Conservation (phyloP, 2,113 vertebrate genomes). For the Lepus americanus region DNA sequence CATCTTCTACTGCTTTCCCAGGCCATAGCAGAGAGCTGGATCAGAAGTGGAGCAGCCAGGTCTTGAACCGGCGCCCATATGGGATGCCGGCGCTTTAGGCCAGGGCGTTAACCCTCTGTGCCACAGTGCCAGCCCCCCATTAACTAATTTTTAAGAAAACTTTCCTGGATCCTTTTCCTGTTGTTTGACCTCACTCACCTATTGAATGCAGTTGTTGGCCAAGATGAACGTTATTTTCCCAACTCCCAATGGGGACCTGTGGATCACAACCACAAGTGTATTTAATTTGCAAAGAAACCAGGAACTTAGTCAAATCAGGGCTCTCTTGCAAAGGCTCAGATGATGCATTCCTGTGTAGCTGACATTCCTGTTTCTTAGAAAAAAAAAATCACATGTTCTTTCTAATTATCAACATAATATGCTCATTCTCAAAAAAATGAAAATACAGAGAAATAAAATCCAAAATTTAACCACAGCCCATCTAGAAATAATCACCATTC, state of each 20-base stretch:
- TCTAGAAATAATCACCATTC: background rate
- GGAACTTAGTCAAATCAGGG: background rate
- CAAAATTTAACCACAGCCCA: background rate
- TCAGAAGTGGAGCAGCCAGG: too few relatives aligned
- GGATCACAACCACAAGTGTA: background rate
- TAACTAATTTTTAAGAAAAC: background rate
- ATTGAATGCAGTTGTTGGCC: background rate
- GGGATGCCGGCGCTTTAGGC: too few relatives aligned
- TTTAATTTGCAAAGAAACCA: background rate
- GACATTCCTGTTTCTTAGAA: background rate
- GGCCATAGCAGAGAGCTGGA: too few relatives aligned
- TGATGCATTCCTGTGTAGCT: background rate
- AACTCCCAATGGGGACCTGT: background rate
- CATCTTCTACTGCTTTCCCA: too few relatives aligned
- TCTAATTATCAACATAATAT: background rate
- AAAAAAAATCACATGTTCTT: background rate
- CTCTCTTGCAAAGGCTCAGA: background rate
- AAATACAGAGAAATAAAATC: background rate
- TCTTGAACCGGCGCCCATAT: too few relatives aligned
- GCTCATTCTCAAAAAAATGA: background rate
- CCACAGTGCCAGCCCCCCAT: too few relatives aligned
- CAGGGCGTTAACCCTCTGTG: too few relatives aligned
- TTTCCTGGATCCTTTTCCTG: background rate
- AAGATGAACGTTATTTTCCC: slow-evolving; percentile 24
- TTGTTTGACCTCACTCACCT: slow-evolving; percentile 8